Evolutionary conservation across 2,888 invertebrate species (phyloP).

Genomic region (Rhorus exstirpatorius): DNA sequence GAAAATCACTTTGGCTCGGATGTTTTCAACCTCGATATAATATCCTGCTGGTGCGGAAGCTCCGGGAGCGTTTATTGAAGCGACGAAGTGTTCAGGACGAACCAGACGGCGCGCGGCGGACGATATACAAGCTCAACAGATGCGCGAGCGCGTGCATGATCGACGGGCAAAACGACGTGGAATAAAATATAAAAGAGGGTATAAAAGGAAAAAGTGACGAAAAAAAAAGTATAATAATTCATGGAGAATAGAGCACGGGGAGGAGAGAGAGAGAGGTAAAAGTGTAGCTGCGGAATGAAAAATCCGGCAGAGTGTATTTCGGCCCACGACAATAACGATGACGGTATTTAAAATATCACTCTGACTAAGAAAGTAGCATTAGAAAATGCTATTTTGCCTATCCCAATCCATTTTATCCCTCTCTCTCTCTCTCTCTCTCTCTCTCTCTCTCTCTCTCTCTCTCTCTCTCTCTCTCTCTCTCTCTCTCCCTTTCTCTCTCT

Average conservation of each 20-base stretch:
- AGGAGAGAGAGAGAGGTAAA: slow-evolving; percentile 11
- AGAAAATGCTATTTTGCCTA: slow-evolving; percentile 33
- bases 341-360: slow-evolving; percentile 33
- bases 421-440: slow-evolving; percentile 2
- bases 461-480: too few species aligned
- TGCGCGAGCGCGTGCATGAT: slow-evolving; percentile 10
- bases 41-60: slow-evolving; percentile 15
- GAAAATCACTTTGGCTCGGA: slow-evolving; percentile 47
- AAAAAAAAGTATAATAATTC: slow-evolving; percentile 13
- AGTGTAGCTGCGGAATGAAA: not conserved
- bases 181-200: slow-evolving; percentile 17
- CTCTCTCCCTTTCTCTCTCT: too few species aligned
- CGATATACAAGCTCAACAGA: slow-evolving; percentile 5
- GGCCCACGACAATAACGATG: slow-evolving; percentile 10
- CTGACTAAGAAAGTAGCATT: not conserved
- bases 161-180: slow-evolving; percentile 20
- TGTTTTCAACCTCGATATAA: slow-evolving; percentile 42
- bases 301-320: slow-evolving; percentile 10
- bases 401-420: slow-evolving; percentile 17
- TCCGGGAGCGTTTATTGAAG: slow-evolving; percentile 21
- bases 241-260: not conserved
- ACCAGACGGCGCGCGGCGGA: not conserved
- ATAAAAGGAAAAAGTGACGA: not conserved
- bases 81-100: not conserved
- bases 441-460: too few species aligned